Base-by-base conservation (phyloP, 2,113 vertebrate species). In the Dipodomys ordii region DNA sequence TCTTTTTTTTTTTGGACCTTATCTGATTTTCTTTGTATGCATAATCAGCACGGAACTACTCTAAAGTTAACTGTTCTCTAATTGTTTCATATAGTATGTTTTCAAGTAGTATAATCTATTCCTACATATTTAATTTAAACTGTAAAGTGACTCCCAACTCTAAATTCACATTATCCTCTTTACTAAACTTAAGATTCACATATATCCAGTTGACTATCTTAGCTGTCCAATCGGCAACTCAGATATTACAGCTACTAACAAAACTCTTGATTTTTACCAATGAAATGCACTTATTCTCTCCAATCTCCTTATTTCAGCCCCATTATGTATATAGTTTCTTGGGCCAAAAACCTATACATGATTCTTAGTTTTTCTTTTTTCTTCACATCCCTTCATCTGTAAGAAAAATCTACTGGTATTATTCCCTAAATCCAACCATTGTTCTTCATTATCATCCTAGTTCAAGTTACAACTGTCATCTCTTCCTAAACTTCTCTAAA, bases 71-170 rank as follows among this genome's bases (percentile, higher is more conserved):
- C 4, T 81, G 18, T 49, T 72, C n/a, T 67, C 30, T 88, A 60
- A 79, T 16, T 91, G 23, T 88, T 86, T 91, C 72, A 28, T 28
- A 13, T 46, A 57, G 20, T 20, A 71, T 62, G 49, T 19, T 91
- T 69, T 69, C 71, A 69, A 23, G 46, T n/a, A 15, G 39, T 74
- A 69, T 73, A 68, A 81, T 35, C 62, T 83, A 76, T 72, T 53
- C 57, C 68, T 62, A 93, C 13, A 62, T 44, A 53, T 92, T 93
- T 85, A 92, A 87, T 76, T 82, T 18, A 92, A 82, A 71, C 19
- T 35, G 10, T 68, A 89, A 83, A 6, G 62, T 74, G 77, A 80
- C 7, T 53, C 13, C 39, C 49, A 92, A 90, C 92, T 69, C 46
- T 94, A 78, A 82, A 91, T 74, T 28, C 73, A 68, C 13, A 64